Conservation (phyloP, 2,113 vertebrate genomes). For the Thamnaconus septentrionalis region DNA sequence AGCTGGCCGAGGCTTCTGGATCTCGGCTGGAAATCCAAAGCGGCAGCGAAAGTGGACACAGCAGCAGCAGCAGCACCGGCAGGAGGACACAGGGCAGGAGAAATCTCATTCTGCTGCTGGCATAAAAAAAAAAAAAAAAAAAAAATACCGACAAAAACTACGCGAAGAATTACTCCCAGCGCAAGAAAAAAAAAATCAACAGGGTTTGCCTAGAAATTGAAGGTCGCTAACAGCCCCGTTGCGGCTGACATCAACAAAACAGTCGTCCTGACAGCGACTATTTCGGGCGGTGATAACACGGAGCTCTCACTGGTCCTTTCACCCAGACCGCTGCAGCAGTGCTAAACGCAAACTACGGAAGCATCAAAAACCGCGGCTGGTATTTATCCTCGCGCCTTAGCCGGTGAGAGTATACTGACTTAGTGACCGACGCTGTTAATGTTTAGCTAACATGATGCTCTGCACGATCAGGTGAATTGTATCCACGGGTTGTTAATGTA, state of each 20-base stretch:
- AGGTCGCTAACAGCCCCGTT: constrained; percentile 57
- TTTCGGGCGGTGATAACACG: constrained; percentile 38
- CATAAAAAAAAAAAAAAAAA: not conserved
- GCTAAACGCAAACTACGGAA: not conserved
- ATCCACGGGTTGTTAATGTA: constrained; percentile 31
- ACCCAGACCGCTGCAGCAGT: not conserved
- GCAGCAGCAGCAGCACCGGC: constrained; percentile 12
- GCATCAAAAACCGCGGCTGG: not conserved
- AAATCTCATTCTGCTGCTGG: constrained; percentile 58
- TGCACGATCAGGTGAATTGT: constrained; percentile 35
- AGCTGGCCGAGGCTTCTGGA: constrained; percentile 15
- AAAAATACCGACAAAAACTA: not conserved
- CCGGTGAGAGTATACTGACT: not conserved
- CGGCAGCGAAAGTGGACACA: constrained; percentile 42
- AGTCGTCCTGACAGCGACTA: constrained; percentile 64
- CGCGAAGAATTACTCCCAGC: no score
- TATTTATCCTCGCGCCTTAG: no score
- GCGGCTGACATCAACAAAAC: constrained; percentile 71
- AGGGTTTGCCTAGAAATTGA: constrained; percentile 44
- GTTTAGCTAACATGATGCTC: constrained; percentile 29
- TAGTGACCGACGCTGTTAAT: constrained; percentile 18
- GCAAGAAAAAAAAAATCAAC: constrained; percentile 15
- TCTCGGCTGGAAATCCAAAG: constrained; percentile 53
- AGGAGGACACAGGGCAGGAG: constrained; percentile 44
- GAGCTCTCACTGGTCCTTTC: not conserved